Percentiles rank a stretch among this genome's conserved stretches.
Conservation (phyloP, 2,797 vertebrate genomes). For the Acipenser oxyrinchus region DNA sequence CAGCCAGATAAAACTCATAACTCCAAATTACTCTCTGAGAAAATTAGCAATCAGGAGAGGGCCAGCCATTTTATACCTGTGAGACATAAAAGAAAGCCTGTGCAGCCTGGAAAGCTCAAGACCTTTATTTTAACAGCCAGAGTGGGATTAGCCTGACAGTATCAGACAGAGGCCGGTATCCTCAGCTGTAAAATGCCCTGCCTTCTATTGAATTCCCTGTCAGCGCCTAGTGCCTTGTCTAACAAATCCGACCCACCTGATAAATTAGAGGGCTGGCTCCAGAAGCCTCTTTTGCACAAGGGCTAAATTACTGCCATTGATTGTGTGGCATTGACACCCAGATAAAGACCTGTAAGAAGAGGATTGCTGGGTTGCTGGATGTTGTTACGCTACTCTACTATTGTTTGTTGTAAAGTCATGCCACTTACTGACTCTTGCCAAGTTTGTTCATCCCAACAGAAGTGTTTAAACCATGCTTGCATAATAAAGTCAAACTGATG, state of each 20-base stretch:
- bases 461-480: no score
- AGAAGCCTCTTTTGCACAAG: neutral
- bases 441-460: no score
- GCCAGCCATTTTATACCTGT: neutral
- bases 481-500: no score
- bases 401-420: no score
- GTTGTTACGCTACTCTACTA: constrained; percentile 53
- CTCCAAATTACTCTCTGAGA: constrained; percentile 6
- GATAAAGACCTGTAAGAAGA: constrained; percentile 66
- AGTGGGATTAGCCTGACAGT: constrained; percentile 52
- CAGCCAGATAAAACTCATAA: constrained; percentile 4
- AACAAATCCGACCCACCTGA: constrained; percentile 28
- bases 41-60: constrained; percentile 11
- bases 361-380: constrained; percentile 62
- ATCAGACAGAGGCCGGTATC: constrained; percentile 20
- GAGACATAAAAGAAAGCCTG: neutral
- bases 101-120: constrained; percentile 24
- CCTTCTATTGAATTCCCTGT: constrained; percentile 20
- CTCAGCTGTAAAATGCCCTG: constrained; percentile 1
- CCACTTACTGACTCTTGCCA: no score
- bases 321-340: constrained; percentile 47
- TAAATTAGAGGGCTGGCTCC: constrained; percentile 34
- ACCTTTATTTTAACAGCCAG: constrained; percentile 43
- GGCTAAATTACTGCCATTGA: constrained; percentile 63
- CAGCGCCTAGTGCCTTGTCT: constrained; percentile 30